phyloP scores from a whole-genome alignment of 53 echinoderm and acorn worm species.

The Stichopus horrens region DNA sequence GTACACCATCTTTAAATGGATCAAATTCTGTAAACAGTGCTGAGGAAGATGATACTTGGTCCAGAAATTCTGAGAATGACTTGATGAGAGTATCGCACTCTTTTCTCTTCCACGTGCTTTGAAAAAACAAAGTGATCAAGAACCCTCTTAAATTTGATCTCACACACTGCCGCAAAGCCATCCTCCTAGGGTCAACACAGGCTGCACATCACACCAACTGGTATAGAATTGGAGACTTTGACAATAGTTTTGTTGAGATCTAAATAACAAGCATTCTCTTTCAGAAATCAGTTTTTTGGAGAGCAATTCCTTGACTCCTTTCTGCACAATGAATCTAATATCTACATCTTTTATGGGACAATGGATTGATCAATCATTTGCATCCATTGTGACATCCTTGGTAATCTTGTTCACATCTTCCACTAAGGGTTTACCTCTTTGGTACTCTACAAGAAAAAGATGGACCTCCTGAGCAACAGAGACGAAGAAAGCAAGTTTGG shows the following conservation, averaged over 20 bases:
- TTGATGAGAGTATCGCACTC: constrained; percentile 49
- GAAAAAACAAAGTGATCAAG: constrained; percentile 41
- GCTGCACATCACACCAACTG: constrained; percentile 29
- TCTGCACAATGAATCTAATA: background rate
- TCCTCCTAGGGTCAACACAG: constrained; percentile 39
- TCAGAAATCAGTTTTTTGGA: constrained; percentile 7
- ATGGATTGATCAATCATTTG: background rate
- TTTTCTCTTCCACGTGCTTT: constrained; percentile 36
- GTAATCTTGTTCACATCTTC: constrained; percentile 4
- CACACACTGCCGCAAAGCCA: constrained; percentile 35
- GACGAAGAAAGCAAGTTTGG: background rate
- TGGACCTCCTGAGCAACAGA: constrained; percentile 19
- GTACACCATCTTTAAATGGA: constrained; percentile 17
- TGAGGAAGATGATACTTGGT: constrained; percentile 15
- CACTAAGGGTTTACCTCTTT: constrained; percentile 54
- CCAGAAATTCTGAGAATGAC: constrained; percentile 44
- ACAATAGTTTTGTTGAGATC: background rate
- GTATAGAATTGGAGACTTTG: constrained; percentile 37
- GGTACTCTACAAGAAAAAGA: constrained; percentile 52
- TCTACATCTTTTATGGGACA: constrained; percentile 33
- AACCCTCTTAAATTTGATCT: constrained; percentile 38
- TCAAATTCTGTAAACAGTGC: constrained; percentile 46
- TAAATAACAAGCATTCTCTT: background rate
- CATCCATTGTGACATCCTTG: background rate
- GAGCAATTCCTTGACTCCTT: background rate